Percentiles rank a stretch among this genome's conserved stretches.
Evolutionary conservation across 2,888 invertebrate species (phyloP).

Genomic region (Dryobotodes eremita): DNA sequence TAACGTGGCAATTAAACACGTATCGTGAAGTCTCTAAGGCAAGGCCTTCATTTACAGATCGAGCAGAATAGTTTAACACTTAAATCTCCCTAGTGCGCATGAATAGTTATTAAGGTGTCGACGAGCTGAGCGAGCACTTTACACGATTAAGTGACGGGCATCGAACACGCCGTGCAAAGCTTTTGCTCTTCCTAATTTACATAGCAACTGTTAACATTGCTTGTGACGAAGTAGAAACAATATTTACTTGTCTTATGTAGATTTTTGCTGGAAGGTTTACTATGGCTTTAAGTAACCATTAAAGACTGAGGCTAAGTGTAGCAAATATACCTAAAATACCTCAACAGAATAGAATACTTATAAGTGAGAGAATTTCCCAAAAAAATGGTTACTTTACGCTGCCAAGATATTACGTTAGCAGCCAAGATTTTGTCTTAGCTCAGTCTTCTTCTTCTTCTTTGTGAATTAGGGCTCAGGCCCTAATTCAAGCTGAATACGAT

Average conservation of each 20-base stretch:
- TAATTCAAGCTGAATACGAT: slow-evolving; percentile 4
- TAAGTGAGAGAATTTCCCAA: not conserved
- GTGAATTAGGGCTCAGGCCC: too few species aligned
- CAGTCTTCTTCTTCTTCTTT: too few species aligned
- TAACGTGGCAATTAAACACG: not conserved
- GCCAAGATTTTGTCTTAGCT: not conserved
- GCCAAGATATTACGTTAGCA: not conserved
- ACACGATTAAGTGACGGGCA: not conserved
- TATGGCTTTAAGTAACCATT: not conserved
- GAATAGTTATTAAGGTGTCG: slow-evolving; percentile 11
- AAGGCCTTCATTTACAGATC: not conserved
- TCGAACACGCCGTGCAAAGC: not conserved
- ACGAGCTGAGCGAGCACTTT: slow-evolving; percentile 4
- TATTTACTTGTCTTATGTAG: slow-evolving; percentile 11
- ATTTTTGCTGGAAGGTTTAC: not conserved
- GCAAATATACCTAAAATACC: slow-evolving; percentile 5
- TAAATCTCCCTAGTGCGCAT: slow-evolving; percentile 4
- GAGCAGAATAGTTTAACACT: not conserved
- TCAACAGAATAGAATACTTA: not conserved
- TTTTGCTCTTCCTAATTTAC: not conserved
- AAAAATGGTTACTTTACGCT: not conserved
- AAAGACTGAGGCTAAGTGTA: not conserved
- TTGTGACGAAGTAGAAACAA: slow-evolving; percentile 7
- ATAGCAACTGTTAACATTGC: not conserved
- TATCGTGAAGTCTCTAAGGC: not conserved